phyloP scores from a whole-genome alignment of 1,140 invertebrate species.

The Heliconius hermathena region DNA sequence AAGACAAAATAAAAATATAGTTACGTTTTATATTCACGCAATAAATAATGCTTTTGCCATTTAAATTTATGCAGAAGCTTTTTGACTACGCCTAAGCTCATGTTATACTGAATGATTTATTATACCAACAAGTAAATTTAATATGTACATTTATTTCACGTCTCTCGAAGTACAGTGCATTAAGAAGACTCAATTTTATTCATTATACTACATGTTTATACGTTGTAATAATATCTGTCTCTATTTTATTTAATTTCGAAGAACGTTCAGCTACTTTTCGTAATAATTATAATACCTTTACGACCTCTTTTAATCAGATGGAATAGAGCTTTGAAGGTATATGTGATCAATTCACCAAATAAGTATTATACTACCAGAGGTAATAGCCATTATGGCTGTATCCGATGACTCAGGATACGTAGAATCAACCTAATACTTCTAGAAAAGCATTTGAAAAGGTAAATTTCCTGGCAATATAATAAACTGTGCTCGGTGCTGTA shows the following conservation, averaged over 20 bases:
- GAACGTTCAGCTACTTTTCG: background rate
- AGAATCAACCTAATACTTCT: background rate
- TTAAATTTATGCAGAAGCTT: constrained; percentile 7
- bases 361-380: background rate
- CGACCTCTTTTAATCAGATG: constrained; percentile 1
- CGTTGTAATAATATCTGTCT: background rate
- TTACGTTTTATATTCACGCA: background rate
- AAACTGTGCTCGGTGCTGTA: background rate
- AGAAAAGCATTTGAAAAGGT: background rate
- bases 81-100: constrained; percentile 9
- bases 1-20: background rate
- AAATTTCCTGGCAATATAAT: constrained; percentile 1
- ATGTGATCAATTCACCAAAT: background rate
- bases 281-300: background rate
- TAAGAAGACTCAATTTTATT: background rate
- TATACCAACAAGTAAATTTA: constrained; percentile 7
- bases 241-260: too few species aligned
- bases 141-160: constrained; percentile 9
- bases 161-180: background rate
- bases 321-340: background rate
- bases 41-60: constrained; percentile 1
- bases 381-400: background rate
- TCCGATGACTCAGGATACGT: background rate
- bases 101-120: constrained; percentile 10
- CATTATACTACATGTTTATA: background rate